Base-by-base conservation (phyloP, 2,113 vertebrate species). In the Muntiacus reevesi region DNA sequence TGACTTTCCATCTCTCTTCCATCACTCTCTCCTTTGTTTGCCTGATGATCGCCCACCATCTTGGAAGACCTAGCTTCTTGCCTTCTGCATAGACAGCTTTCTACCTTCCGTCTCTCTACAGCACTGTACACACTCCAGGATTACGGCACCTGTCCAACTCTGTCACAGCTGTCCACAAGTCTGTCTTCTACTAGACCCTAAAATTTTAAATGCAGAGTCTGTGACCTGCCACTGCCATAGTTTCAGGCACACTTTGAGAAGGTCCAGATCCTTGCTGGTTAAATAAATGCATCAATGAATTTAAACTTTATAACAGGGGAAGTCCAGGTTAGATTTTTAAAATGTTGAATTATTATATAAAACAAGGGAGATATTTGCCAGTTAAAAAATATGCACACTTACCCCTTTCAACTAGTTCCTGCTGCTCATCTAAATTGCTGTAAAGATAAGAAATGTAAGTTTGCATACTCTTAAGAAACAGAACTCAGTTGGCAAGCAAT, bases 331-430 rank as follows among this genome's bases (percentile, higher is more conserved):
- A 57, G 74, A n/a, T 57, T 36, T 55, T 1, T 0, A 6, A 62
- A 33, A n/a, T 21, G 3, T 3, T 54, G 33, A 54, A 6, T 74
- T 89, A 23, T 74, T 76, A 55, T 54, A 74, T 79, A 43, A 76
- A 94, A 86, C 12, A 54, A 5, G 21, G n/a, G 3, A 19, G 30
- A 8, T 71, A 85, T 10, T 76, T 8, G 21, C 21, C 21, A 36
- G 89, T 21, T 55, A 96, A 96, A 97, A 91, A 85, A 19, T 1
- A 43, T 9, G 21, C 33, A 55, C 28, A 98, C 99, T 99, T 93
- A 99, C 99, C 98, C 47, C 96, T 98, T 36, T 95, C 67, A 89
- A 99, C 99, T 50, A 99, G 99, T 55, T 95, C 98, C 54, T 99
- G 57, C 0, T 92, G 95, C 98, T 99, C 99, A 96, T 99, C 99